Evolutionary conservation across 2,113 vertebrate genomes (phyloP).

Genomic region (Melanotaenia duboulayi): DNA sequence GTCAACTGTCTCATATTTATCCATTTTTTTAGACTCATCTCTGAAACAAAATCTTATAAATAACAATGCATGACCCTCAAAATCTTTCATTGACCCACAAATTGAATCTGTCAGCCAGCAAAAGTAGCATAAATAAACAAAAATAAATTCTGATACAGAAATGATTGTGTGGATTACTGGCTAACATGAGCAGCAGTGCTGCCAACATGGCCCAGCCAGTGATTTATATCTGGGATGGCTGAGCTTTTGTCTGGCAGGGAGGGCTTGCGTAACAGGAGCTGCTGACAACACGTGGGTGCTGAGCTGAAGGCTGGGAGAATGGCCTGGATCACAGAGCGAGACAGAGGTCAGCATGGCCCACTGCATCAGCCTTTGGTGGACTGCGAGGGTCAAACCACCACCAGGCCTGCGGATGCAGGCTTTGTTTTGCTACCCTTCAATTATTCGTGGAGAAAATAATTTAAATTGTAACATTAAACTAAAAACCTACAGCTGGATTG

Average conservation of each 20-base stretch:
- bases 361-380: conserved; percentile 31
- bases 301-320: conserved; percentile 64
- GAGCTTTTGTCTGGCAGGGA: conserved; percentile 76
- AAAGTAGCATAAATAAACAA: too few relatives aligned
- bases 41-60: too few relatives aligned
- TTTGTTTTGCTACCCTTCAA: conserved; percentile 11
- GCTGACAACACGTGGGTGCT: conserved; percentile 77
- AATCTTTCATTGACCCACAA: too few relatives aligned
- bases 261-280: conserved; percentile 74
- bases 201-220: conserved; percentile 56
- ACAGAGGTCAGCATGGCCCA: conserved; percentile 64
- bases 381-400: conserved; percentile 17
- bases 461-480: too few relatives aligned
- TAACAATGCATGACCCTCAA: too few relatives aligned
- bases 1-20: too few relatives aligned
- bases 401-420: not conserved
- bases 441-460: not conserved
- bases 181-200: conserved; percentile 24
- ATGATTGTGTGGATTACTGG: conserved; percentile 45
- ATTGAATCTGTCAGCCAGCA: not conserved
- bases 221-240: conserved; percentile 68
- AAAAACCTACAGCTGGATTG: too few relatives aligned
- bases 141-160: not conserved
- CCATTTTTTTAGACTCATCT: too few relatives aligned
- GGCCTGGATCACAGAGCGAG: conserved; percentile 65